Evolutionary conservation across 2,888 invertebrate genomes (phyloP).

Genomic region (Agrotis segetum): DNA sequence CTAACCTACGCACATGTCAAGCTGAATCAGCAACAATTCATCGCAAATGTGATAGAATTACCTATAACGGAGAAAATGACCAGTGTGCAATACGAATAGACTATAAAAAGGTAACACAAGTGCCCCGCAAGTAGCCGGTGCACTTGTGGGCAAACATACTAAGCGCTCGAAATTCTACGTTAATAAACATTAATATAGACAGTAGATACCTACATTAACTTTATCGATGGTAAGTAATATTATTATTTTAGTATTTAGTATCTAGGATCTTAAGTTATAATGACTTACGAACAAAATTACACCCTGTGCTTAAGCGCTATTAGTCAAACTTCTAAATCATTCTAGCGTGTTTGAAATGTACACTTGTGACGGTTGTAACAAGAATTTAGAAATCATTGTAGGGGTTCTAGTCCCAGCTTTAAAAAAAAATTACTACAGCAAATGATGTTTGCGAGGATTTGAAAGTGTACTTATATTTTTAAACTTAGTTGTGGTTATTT

Average conservation of each 20-base stretch:
- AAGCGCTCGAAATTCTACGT: slow-evolving; percentile 62
- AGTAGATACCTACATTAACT: slow-evolving; percentile 63
- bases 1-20: slow-evolving; percentile 29
- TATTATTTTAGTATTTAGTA: slow-evolving; percentile 57
- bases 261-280: slow-evolving; percentile 66
- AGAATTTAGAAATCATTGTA: slow-evolving; percentile 19
- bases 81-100: slow-evolving; percentile 48
- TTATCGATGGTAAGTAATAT: slow-evolving; percentile 64
- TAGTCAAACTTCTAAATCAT: slow-evolving; percentile 69
- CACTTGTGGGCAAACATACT: slow-evolving; percentile 60
- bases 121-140: slow-evolving; percentile 47
- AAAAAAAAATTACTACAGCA: slow-evolving; percentile 22
- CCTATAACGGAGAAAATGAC: slow-evolving; percentile 36
- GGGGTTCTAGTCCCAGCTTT: slow-evolving; percentile 8
- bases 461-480: slow-evolving; percentile 1
- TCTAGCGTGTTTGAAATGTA: slow-evolving; percentile 67
- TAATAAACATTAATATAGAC: slow-evolving; percentile 61
- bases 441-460: slow-evolving; percentile 15
- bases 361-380: slow-evolving; percentile 37
- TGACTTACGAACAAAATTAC: slow-evolving; percentile 73
- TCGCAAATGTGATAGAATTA: slow-evolving; percentile 30
- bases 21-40: slow-evolving; percentile 33
- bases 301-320: slow-evolving; percentile 82
- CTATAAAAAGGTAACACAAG: slow-evolving; percentile 37
- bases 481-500: slow-evolving; percentile 5